Evolutionary conservation across 2,888 invertebrate species (phyloP), one percentile per base, ranked within the genome.

Genomic region (Acleris cristana): DNA sequence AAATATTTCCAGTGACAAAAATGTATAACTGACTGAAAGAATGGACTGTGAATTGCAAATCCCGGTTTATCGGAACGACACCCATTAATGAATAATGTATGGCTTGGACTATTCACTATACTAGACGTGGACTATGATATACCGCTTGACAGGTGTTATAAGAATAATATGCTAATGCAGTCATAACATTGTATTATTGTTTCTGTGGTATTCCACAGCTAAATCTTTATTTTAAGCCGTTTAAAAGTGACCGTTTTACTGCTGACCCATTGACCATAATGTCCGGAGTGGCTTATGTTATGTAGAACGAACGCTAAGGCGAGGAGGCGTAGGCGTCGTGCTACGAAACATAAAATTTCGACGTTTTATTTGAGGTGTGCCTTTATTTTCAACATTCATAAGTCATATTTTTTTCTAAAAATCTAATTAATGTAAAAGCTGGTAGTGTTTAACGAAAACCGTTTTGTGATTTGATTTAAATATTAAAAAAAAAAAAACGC

Each of bases 41-140:
- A 72, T 69, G 71, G 72, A 71, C 68, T 71, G 72, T 73, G 74
- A 74, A 76, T 74, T 75, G 72, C 71, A 72, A 76, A 73, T 58
- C 21, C 30, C 18, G 34, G 30, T 48, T 66, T 69, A 71, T 69
- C 48, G 44, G 51, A 69, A 64, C 56, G 48, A 44, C 54, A 56
- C 44, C 45, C 23, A 21, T 54, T n/a, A 55, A 70, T 70, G 61
- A 67, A 64, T 67, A 61, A 67, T 58, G 53, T 54, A 67, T 57
- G 30, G 45, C 12, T 40, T 14, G 14, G 40, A 14, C 14, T 40
- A 40, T 40, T 40, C 40, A 14, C 4, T 14, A 62, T 40, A 54
- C 8, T 40, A 62, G 45, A 58, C 34, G 56, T 56, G 56, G 48
- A 65, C 40, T 30, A 26, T 19, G 51, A 51, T 55, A 53, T 51